Evolutionary conservation across 2,888 invertebrate genomes (phyloP).

Genomic region (Apotomis capreana): DNA sequence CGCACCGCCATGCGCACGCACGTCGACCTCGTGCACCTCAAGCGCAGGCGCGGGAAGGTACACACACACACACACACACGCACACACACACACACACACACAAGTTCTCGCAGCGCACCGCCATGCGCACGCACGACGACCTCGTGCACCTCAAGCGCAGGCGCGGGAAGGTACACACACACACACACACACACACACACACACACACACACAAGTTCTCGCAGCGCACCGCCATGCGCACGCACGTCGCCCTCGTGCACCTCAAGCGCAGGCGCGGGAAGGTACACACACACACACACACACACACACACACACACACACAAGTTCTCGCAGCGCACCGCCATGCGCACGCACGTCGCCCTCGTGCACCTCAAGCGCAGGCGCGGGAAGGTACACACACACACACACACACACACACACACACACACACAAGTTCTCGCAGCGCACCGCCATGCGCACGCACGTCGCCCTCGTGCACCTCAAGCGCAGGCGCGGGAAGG

Average conservation of each 20-base stretch:
- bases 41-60: slow-evolving; percentile 59
- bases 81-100: too few relatives aligned
- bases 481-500: slow-evolving; percentile 59
- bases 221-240: too few relatives aligned
- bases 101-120: too few relatives aligned
- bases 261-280: too few relatives aligned
- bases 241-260: too few relatives aligned
- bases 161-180: too few relatives aligned
- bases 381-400: slow-evolving; percentile 53
- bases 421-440: slow-evolving; percentile 59
- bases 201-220: too few relatives aligned
- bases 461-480: slow-evolving; percentile 72
- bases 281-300: too few relatives aligned
- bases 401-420: not conserved
- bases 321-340: slow-evolving; percentile 67
- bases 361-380: slow-evolving; percentile 68
- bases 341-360: slow-evolving; percentile 71
- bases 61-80: not conserved
- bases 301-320: slow-evolving; percentile 43
- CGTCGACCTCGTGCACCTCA: slow-evolving; percentile 70
- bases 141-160: too few relatives aligned
- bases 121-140: too few relatives aligned
- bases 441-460: slow-evolving; percentile 70
- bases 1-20: slow-evolving; percentile 71
- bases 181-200: too few relatives aligned